These are phyloP conservation scores for fruit fly (Drosophila melanogaster) DNA, from an alignment of 1,140 invertebrate species.

Conservation along the genomic window DNA sequence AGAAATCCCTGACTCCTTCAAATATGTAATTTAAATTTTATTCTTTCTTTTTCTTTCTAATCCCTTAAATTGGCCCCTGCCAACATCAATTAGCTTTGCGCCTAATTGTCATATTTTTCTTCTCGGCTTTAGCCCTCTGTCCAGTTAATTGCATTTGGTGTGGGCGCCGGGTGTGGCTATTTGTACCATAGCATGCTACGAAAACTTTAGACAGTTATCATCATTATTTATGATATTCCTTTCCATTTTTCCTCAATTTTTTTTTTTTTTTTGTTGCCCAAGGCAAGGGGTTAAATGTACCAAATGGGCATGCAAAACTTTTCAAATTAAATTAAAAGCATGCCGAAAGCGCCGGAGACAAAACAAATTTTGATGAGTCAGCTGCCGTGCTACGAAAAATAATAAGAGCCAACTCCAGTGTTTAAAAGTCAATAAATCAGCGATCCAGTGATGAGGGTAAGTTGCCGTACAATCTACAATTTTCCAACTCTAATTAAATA, in stretches of 20 bases:
- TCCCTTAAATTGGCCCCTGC: slow-evolving; percentile 24
- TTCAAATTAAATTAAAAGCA: slow-evolving; percentile 83
- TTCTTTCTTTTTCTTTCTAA: slow-evolving; percentile 4
- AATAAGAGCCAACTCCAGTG: slow-evolving; percentile 47
- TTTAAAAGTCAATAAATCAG: slow-evolving; percentile 82
- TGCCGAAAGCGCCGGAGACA: slow-evolving; percentile 62
- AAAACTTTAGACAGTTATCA: slow-evolving; percentile 73
- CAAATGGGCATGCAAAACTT: slow-evolving; percentile 81
- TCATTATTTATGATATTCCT: slow-evolving; percentile 79
- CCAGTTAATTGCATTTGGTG: slow-evolving; percentile 50
- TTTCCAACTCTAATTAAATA: slow-evolving; percentile 57
- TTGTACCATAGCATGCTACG: slow-evolving; percentile 20
- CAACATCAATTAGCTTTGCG: slow-evolving; percentile 54
- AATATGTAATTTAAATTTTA: slow-evolving; percentile 3
- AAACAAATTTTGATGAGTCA: slow-evolving; percentile 81
- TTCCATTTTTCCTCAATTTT: slow-evolving; percentile 47
- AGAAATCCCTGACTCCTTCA: background rate
- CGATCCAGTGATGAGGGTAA: slow-evolving; percentile 65
- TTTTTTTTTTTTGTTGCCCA: slow-evolving; percentile 10
- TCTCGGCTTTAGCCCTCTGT: slow-evolving; percentile 16
- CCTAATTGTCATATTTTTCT: slow-evolving; percentile 59
- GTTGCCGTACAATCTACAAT: background rate
- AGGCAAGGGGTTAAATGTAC: slow-evolving; percentile 75
- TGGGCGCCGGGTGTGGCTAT: slow-evolving; percentile 55
- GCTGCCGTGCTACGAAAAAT: slow-evolving; percentile 57